phyloP scores from a whole-genome alignment of 2,888 invertebrate species.

The Plagiodera versicolora region DNA sequence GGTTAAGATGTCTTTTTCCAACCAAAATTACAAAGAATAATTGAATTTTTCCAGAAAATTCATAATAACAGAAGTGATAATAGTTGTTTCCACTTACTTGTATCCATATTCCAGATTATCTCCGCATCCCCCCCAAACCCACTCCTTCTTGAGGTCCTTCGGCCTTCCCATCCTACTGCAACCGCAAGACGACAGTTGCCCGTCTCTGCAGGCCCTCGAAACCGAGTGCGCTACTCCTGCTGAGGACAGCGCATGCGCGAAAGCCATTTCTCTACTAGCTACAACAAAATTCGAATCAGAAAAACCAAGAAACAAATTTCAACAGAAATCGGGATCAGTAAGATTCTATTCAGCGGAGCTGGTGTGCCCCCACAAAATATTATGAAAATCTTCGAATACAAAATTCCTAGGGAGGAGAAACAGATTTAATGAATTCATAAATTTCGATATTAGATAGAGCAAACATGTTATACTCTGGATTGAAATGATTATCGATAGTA shows the following conservation, averaged over 20 bases:
- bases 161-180: conserved; percentile 85
- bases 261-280: conserved; percentile 88
- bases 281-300: no score
- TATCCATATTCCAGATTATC: conserved; percentile 96
- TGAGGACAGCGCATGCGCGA: conserved; percentile 85
- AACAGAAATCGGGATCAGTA: not conserved
- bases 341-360: not conserved
- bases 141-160: conserved; percentile 81
- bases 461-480: no score
- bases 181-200: conserved; percentile 85
- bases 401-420: no score
- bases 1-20: no score
- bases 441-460: no score
- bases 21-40: no score
- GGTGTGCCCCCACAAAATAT: conserved; percentile 3
- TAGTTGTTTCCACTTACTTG: conserved; percentile 64
- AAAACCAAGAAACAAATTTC: no score
- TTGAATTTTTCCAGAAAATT: no score
- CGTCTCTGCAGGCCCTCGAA: conserved; percentile 89
- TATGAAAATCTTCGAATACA: no score
- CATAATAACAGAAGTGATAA: no score
- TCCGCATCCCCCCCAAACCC: conserved; percentile 98
- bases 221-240: conserved; percentile 89
- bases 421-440: no score
- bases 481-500: no score